Conservation (phyloP, 2,888 invertebrate genomes). For the Oscheius sp. region DNA sequence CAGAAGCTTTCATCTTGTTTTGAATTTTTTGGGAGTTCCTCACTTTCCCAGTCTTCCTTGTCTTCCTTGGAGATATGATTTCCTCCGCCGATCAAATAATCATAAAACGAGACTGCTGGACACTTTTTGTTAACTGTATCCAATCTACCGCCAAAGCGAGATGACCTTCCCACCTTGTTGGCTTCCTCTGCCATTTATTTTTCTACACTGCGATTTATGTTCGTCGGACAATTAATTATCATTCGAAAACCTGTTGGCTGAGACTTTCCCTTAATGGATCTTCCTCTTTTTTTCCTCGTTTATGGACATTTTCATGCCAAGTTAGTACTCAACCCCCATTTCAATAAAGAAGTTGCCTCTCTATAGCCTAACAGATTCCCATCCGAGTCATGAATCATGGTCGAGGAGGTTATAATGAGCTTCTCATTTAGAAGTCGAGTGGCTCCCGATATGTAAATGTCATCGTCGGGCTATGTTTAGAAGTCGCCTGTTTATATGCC, state of each 20-base stretch:
- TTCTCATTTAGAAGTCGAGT: conserved; percentile 29
- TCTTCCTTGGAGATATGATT: not conserved
- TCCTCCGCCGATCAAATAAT: not conserved
- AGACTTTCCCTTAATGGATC: not conserved
- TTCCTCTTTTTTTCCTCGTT: not conserved
- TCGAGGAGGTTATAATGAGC: conserved; percentile 16
- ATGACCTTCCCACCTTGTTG: conserved; percentile 22
- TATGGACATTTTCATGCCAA: not conserved
- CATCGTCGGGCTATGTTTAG: conserved; percentile 12
- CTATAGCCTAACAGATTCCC: not conserved
- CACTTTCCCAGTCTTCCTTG: not conserved
- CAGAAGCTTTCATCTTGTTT: too few species aligned
- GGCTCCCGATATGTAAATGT: conserved; percentile 23
- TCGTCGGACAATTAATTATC: conserved; percentile 15
- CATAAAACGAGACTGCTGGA: not conserved
- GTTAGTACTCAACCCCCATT: too few species aligned
- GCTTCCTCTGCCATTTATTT: conserved; percentile 8
- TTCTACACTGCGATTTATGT: conserved; percentile 16
- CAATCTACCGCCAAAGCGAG: conserved; percentile 1
- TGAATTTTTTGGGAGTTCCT: too few species aligned
- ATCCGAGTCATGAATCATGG: conserved; percentile 1
- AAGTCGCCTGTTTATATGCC: not conserved
- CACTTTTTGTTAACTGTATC: not conserved
- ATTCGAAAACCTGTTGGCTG: conserved; percentile 6
- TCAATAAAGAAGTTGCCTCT: not conserved